Evolutionary conservation across 2,797 vertebrate species (phyloP).

Genomic region (Dendrocincla fuliginosa): DNA sequence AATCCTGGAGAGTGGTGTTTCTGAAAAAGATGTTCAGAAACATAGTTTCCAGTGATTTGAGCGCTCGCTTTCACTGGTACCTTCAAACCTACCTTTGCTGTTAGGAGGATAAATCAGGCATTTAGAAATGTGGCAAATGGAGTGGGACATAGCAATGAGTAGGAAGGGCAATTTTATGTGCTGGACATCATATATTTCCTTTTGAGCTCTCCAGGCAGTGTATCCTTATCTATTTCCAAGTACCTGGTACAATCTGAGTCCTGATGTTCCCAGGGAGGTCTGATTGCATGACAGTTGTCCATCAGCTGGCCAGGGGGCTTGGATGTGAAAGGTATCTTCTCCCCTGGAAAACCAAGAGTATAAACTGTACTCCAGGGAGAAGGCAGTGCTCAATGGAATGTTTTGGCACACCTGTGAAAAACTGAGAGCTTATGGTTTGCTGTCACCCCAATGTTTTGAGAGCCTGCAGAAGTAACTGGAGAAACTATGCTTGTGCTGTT

Average conservation of each 20-base stretch:
- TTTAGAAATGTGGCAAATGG: background rate
- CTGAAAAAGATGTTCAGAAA: constrained; percentile 11
- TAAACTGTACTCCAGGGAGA: background rate
- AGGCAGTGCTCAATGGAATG: background rate
- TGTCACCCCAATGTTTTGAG: background rate
- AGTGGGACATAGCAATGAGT: background rate
- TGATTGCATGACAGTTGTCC: background rate
- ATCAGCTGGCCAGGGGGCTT: background rate
- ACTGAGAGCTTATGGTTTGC: rapidly evolving
- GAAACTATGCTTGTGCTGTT: background rate
- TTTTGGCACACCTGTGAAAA: background rate
- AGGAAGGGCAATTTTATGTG: background rate
- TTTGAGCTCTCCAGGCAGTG: background rate
- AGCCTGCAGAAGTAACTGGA: background rate
- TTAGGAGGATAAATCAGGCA: background rate
- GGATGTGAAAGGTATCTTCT: background rate
- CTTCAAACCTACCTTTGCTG: background rate
- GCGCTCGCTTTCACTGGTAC: background rate
- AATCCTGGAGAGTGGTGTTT: background rate
- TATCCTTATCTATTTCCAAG: background rate
- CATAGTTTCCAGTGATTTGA: background rate
- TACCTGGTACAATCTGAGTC: background rate
- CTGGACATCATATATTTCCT: background rate
- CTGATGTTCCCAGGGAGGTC: background rate
- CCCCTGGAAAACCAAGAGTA: background rate